phyloP scores from a whole-genome alignment of 2,113 vertebrate species.

The Brienomyrus brachyistius region DNA sequence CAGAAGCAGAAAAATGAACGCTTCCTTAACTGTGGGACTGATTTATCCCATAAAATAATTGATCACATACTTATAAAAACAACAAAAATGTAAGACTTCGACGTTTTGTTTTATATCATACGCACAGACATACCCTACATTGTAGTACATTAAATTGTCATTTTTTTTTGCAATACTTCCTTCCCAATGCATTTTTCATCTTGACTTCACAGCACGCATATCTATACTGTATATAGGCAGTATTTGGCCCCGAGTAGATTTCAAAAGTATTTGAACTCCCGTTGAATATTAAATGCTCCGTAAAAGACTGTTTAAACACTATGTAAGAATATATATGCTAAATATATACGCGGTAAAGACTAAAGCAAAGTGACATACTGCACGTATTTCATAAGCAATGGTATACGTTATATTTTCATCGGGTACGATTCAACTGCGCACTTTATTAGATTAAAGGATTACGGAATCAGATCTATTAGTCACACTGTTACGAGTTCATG shows the following conservation, averaged over 20 bases:
- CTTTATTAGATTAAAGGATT: not conserved
- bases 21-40: not conserved
- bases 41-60: not conserved
- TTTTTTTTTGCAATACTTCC: not conserved
- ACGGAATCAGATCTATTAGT: not conserved
- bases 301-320: not conserved
- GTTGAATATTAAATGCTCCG: not conserved
- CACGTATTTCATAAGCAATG: not conserved
- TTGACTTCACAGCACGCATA: not conserved
- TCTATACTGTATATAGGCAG: not conserved
- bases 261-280: not conserved
- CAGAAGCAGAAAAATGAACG: not conserved
- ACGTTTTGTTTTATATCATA: not conserved
- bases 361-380: not conserved
- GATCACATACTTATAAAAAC: not conserved
- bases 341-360: not conserved
- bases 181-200: not conserved
- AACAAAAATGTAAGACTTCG: not conserved
- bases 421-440: not conserved
- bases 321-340: not conserved
- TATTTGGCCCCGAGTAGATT: not conserved
- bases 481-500: not conserved
- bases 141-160: not conserved
- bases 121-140: not conserved
- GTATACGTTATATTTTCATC: not conserved